Evolutionary conservation across 2,888 invertebrate species (phyloP).

Genomic region (Monoplex corrugatus): DNA sequence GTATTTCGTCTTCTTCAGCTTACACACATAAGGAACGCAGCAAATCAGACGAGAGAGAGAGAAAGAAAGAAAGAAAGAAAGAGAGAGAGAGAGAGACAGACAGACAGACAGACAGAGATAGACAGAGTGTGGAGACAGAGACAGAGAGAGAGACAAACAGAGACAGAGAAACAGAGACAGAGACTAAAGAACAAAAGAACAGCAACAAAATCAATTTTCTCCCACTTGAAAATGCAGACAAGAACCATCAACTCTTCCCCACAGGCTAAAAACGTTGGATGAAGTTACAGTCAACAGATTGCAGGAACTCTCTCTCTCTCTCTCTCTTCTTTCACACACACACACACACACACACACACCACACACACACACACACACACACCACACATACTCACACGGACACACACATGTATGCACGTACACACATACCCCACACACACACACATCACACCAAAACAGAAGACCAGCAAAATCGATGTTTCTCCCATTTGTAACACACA

Average conservation of each 20-base stretch:
- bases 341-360: no score
- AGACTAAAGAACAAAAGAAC: not conserved
- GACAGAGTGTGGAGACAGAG: not conserved
- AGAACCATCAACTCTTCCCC: no score
- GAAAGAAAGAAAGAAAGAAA: not conserved
- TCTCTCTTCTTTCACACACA: no score
- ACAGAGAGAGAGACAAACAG: not conserved
- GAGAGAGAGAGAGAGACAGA: not conserved
- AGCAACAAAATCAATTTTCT: not conserved
- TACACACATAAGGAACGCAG: not conserved
- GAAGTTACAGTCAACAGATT: no score
- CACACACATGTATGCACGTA: not conserved
- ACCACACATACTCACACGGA: not conserved
- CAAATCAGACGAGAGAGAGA: not conserved
- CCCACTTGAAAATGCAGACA: not conserved
- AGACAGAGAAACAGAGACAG: not conserved
- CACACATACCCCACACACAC: not conserved
- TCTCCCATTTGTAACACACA: no score
- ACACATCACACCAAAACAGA: no score
- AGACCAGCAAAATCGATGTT: not conserved
- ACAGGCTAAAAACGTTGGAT: no score
- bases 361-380: no score
- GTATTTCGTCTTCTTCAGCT: no score
- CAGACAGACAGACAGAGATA: not conserved
- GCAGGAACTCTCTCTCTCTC: no score